A percentile compares a stretch with the other conserved stretches of the same genome.
Evolutionary conservation across 2,113 vertebrate species (phyloP).

Genomic region (Onychostruthus taczanowskii): DNA sequence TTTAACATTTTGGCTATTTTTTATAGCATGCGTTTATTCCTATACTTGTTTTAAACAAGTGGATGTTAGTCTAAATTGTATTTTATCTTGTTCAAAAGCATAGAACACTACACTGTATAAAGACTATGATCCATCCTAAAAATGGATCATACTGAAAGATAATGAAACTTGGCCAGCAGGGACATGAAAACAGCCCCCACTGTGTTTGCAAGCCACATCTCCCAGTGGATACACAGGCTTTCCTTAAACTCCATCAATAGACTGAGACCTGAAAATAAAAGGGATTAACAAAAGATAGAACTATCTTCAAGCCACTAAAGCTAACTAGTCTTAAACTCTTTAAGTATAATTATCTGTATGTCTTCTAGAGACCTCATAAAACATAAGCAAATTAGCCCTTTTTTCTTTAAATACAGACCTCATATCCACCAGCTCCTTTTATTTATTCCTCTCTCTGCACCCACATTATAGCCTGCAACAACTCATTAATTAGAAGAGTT

Average conservation of each 20-base stretch:
- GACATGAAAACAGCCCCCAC: accelerated
- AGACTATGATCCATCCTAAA: neutral
- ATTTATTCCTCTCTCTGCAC: neutral
- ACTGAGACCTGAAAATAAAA: neutral
- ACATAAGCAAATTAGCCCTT: neutral
- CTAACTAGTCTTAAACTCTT: neutral
- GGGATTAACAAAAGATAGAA: neutral
- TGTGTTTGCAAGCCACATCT: neutral
- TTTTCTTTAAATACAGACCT: neutral
- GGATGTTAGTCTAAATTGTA: neutral
- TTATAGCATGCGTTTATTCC: neutral
- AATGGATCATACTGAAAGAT: neutral
- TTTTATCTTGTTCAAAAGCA: neutral
- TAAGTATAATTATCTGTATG: neutral
- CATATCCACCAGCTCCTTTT: neutral
- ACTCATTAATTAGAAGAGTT: neutral
- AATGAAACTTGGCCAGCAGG: neutral
- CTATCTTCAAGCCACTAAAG: neutral
- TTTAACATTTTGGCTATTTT: neutral
- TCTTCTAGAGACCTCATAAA: neutral
- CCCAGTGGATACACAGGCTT: neutral
- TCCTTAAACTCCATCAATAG: neutral
- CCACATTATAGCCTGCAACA: neutral
- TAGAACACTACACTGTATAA: no score
- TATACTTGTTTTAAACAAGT: neutral